These are phyloP conservation scores for Neomicropteryx cornuta DNA, from an alignment of 1,140 invertebrate genomes.

Conservation along the genomic window DNA sequence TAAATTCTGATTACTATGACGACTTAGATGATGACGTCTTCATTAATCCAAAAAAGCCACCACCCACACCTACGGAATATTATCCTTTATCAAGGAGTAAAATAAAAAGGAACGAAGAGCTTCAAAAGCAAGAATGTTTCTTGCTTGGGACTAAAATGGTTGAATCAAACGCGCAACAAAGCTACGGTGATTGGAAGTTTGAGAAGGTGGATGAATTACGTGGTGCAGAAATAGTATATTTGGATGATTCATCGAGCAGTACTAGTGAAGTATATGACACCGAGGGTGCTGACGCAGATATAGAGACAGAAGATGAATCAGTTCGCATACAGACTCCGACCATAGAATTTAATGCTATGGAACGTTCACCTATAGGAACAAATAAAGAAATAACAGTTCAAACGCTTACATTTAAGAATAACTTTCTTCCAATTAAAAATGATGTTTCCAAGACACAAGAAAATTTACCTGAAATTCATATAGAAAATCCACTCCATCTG, in stretches of 20 bases:
- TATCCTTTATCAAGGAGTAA: constrained; percentile 8
- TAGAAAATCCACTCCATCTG: too few species aligned
- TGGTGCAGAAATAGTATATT: constrained; percentile 36
- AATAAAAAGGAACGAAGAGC: not conserved
- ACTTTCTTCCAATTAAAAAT: too few species aligned
- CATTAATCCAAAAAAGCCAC: constrained; percentile 18
- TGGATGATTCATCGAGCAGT: constrained; percentile 37
- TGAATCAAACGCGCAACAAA: constrained; percentile 34
- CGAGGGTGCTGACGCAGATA: constrained; percentile 26
- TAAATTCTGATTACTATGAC: constrained; percentile 31
- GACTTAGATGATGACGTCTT: constrained; percentile 39
- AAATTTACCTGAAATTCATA: too few species aligned
- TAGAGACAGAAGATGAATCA: constrained; percentile 27
- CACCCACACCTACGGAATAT: constrained; percentile 11
- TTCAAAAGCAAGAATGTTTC: constrained; percentile 28
- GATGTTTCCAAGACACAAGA: too few species aligned
- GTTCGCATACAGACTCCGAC: constrained; percentile 35
- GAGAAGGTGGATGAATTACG: constrained; percentile 31
- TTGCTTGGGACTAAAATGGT: constrained; percentile 34
- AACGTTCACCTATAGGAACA: too few species aligned
- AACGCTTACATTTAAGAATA: too few species aligned
- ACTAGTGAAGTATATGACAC: constrained; percentile 35
- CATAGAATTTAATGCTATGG: constrained; percentile 34
- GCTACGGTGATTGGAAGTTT: constrained; percentile 31
- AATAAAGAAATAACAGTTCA: too few species aligned